Base-by-base conservation (phyloP, 2,113 vertebrate genomes). In the Indri indri region DNA sequence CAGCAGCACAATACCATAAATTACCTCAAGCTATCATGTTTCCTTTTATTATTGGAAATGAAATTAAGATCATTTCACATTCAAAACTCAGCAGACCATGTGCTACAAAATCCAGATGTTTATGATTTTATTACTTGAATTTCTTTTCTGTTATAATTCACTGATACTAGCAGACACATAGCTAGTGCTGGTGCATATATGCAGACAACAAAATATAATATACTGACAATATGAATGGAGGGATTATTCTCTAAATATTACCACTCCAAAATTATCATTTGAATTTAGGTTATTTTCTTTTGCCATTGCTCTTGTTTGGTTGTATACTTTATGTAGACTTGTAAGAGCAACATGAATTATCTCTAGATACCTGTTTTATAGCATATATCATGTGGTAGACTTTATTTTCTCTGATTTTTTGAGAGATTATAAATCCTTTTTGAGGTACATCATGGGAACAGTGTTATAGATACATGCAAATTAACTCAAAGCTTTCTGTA, bases 11-110 rank as follows among this genome's bases (percentile, higher is more conserved):
- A 61, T 42, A 88, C 77, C 22, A 70, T 77, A 82, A 95, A 88
- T 89, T 82, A 50, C 12, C 45, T 81, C 71, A 71, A 81, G 52
- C 18, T 88, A 71, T 61, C 14, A 76, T 88, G 20, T 77, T 94
- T 77, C 32, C 42, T 86, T 95, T 95, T 81, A 89, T 77, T 88
- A 91, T 47, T 81, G 4, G 22, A 93, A 82, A 57, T 85, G 59
- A 97, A 95, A 96, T 88, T 0, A 88, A 88, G 71, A 91, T 59
- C 12, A 97, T 77, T 81, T 95, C n/a, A 65, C 77, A 94, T 86
- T 96, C 40, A 95, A 96, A 95, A 76, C 20, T 91, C 59, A 54
- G 34, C 11, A 86, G 34, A 85, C 34, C 30, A 86, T 66, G 27
- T 95, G 50, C 45, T 86, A n/a, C 9, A 88, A 84, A 66, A 42